These are phyloP conservation scores for Lithobates sylvaticus DNA, from an alignment of 2,797 vertebrate genomes.

Conservation along the genomic window DNA sequence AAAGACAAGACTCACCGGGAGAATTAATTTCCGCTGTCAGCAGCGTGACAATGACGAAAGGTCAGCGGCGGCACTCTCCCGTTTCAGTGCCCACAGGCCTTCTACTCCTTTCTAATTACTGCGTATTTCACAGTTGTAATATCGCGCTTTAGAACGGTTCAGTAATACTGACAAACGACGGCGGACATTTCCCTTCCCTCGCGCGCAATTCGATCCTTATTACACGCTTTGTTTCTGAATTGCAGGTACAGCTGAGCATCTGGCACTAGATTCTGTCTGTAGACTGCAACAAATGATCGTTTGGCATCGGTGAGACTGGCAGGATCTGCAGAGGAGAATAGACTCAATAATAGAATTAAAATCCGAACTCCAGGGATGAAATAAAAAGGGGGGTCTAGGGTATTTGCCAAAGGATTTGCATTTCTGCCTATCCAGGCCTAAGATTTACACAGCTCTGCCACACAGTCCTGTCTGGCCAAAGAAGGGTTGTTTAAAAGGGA, in stretches of 20 bases:
- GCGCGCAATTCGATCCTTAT: not conserved
- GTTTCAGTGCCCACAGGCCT: not conserved
- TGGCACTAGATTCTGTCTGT: not conserved
- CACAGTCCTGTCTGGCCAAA: too few relatives aligned
- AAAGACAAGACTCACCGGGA: not conserved
- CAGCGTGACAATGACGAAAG: slow-evolving; percentile 4
- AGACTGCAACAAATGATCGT: too few relatives aligned
- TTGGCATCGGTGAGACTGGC: too few relatives aligned
- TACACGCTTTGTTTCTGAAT: not conserved
- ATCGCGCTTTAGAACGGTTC: not conserved
- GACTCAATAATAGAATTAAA: too few relatives aligned
- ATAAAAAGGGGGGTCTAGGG: too few relatives aligned
- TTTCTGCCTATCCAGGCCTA: too few relatives aligned
- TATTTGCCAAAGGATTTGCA: too few relatives aligned
- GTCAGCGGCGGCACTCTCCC: not conserved
- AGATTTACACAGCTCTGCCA: too few relatives aligned
- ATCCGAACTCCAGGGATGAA: too few relatives aligned
- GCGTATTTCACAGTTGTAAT: not conserved
- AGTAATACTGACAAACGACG: not conserved
- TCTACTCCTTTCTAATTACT: not conserved
- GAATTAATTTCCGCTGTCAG: not conserved
- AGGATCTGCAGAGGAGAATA: too few relatives aligned
- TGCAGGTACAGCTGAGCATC: not conserved
- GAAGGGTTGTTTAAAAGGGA: too few relatives aligned
- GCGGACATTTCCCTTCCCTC: not conserved